Evolutionary conservation across 2,888 invertebrate species (phyloP), one percentile per base, ranked within the genome.

Genomic region (Drosophila acutilabella): DNA sequence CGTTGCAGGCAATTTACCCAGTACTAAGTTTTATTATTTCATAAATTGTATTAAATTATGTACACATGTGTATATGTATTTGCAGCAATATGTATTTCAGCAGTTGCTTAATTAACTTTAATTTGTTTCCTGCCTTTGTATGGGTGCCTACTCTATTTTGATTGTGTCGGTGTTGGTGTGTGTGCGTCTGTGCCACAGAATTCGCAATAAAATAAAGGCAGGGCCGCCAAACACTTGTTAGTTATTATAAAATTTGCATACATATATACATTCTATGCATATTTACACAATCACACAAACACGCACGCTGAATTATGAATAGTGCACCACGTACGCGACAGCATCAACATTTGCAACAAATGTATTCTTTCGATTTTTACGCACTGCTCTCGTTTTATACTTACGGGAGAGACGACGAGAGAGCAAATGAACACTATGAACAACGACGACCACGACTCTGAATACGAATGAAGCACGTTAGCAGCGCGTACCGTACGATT

Each of bases 71-170:
- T 26, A 14, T 53, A 50, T 26, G 16, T 38, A 45, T 41, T 33
- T 51, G 52, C 45, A 58, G 50, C 47, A 45, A 50, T 62, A 52
- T 58, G 53, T 58, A 40, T 81, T 78, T 74, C 56, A 80, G 67
- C 79, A 74, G 61, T 70, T 71, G 69, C 67, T 81, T 88, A 86
- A 86, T 86, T 88, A 88, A 86, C 80, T 88, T 81, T 80, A 86
- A 81, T 86, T 86, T 88, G 76, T 65, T 71, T 62, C 52, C 53
- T 77, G 74, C 73, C 61, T 61, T 80, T 76, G 88, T 87, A 81
- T 87, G 86, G 74, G 81, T 74, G 84, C 80, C 68, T 67, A 69
- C 72, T 76, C 72, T 76, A 80, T 75, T 74, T 75, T 69, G 70
- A 67, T 76, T 62, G 66, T 66, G 65, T 69, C 60, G 69, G 53